A percentile compares a stretch with the other conserved stretches of the same genome.
These are phyloP conservation scores for Rhorus exstirpatorius DNA, from an alignment of 2,888 invertebrate species.

Conservation along the genomic window DNA sequence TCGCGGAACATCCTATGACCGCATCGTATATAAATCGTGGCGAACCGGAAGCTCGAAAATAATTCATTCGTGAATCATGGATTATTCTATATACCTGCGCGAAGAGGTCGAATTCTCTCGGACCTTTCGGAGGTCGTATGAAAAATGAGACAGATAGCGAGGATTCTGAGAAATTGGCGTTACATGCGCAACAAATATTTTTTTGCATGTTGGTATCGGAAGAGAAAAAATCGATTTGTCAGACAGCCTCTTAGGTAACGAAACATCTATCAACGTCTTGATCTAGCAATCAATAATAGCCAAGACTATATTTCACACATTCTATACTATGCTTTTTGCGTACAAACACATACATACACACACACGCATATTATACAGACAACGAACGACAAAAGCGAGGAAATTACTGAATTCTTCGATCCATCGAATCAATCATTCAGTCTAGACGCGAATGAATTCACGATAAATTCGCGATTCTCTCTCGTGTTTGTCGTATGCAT, in stretches of 20 bases:
- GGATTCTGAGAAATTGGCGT: constrained; percentile 44
- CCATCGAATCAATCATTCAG: constrained; percentile 43
- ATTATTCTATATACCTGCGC: constrained; percentile 24
- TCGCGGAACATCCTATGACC: constrained; percentile 52
- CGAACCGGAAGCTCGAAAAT: constrained; percentile 61
- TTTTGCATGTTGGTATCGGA: constrained; percentile 2
- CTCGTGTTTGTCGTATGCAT: not conserved
- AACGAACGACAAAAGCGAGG: constrained; percentile 40
- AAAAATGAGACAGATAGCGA: constrained; percentile 53
- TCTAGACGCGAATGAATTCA: not conserved
- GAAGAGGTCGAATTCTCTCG: constrained; percentile 47
- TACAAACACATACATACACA: not conserved
- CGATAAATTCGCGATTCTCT: constrained; percentile 16
- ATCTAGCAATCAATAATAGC: constrained; percentile 53
- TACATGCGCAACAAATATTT: constrained; percentile 1
- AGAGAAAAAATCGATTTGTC: constrained; percentile 54
- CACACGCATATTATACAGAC: not conserved
- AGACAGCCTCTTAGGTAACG: constrained; percentile 46
- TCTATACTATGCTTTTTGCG: not conserved
- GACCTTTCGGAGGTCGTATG: constrained; percentile 21
- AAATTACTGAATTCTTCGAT: constrained; percentile 62
- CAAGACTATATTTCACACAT: constrained; percentile 45
- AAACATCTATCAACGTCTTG: constrained; percentile 64
- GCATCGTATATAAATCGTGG: constrained; percentile 53
- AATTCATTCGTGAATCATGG: constrained; percentile 65